Evolutionary conservation across 2,888 invertebrate genomes (phyloP), one percentile per base, ranked within the genome.

Genomic region (Mongoloraphidia duomilia): DNA sequence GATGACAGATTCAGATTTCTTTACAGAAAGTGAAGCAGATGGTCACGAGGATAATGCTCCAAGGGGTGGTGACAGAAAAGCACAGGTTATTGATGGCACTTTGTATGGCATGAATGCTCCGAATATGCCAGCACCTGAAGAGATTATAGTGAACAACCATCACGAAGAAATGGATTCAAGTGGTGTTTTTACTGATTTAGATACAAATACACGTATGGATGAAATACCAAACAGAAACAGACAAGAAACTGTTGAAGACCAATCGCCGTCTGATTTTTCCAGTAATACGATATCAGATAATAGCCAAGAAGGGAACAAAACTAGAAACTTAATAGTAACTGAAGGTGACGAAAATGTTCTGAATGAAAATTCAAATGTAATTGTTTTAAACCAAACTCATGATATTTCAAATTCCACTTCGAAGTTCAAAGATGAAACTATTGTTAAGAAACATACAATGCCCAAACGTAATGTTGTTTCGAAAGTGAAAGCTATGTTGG

Each of bases 1-100:
- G 2, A 87, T 89, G 88, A 90, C 90, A 0, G 91, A 91, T 67
- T 91, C 89, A 0, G 91, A 90, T 66, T 89, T 90, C 67, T 90
- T 87, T 63, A 89, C 89, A 8, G 89, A 90, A 69, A 88, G 88
- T 60, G 91, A 90, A 66, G 88, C 89, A 2, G 90, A 91, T 65
- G 85, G 84, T 46, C 82, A 87, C 63, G 84, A 85, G 57, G 84
- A 84, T 50, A 74, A 76, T 50, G 78, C 79, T 59, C 73, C 78
- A 46, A 75, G 82, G 50, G 79, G 82, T 12, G 72, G 74, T 34
- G 85, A 88, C 60, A 72, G 87, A 35, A 76, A 76, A 50, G 86
- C 85, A 8, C 86, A 89, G 68, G 87, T 90, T 5, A 91, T 91
- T 53, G 91, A 91, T 64, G 91, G 91, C 2, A 89, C 88, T 35